Base-by-base conservation (phyloP, 2,113 vertebrate species). In the Geothlypis trichas region DNA sequence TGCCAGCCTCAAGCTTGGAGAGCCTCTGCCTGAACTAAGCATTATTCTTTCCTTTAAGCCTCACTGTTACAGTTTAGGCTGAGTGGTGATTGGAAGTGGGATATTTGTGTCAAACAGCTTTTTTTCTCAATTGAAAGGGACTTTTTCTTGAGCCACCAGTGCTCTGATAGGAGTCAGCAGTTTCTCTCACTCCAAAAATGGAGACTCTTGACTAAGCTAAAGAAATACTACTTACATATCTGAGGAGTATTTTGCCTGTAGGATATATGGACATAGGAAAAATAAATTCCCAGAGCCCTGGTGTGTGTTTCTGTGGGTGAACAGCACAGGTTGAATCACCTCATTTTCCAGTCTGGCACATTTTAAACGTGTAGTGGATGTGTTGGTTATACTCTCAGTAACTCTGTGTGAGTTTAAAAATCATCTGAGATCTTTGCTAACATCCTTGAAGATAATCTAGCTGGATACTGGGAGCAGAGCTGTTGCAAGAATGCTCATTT, bases 201-300 rank as follows among this genome's bases (percentile, higher is more conserved):
- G 10, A 55, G 51, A 10, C 13, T n/a, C 17, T 27, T 39, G n/a
- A 19, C 15, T 26, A 24, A 28, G 24, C 37, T 74, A 20, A 68
- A 91, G 69, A 9, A 23, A 3, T 6, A 18, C 6, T 54, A 13
- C 37, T 49, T 42, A 13, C 0, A 2, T 63, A 47, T 33, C 26
- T 84, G 72, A 69, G 31, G 24, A 59, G 3, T 68, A 17, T 84
- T 87, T 79, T 73, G 47, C 58, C 47, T 58, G 76, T 28, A 39
- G 41, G 62, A 42, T 20, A 3, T 51, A 7, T 47, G 42, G 49
- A 14, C 5, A 0, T 31, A 3, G 0, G 18, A 58, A 62, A 66
- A 33, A 30, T 11, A 65, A 84, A 67, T 49, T 42, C n/a, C 42
- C 28, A 54, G 44, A 62, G 22, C 65, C 28, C 30, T 24, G 54